A percentile compares a stretch with the other conserved stretches of the same genome.
phyloP scores from a whole-genome alignment of 2,113 vertebrate species.

The Microtus ochrogaster region DNA sequence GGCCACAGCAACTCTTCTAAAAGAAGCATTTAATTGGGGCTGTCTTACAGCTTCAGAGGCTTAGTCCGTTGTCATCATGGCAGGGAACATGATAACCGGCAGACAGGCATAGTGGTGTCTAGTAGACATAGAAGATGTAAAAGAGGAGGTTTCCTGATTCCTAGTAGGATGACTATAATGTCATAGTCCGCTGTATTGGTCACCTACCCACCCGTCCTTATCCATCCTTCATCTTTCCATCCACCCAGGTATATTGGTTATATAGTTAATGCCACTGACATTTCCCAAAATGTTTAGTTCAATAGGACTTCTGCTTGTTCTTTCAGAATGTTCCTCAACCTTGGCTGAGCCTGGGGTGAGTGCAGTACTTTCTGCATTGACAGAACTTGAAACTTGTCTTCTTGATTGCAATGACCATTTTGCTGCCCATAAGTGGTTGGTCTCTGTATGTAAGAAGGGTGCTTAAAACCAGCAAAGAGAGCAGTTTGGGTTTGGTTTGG shows the following conservation, averaged over 20 bases:
- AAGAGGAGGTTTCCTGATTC: not conserved
- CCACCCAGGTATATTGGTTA: not conserved
- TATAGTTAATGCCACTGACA: not conserved
- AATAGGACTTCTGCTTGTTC: not conserved
- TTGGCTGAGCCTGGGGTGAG: not conserved
- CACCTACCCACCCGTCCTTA: not conserved
- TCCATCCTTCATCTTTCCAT: not conserved
- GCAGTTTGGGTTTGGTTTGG: not conserved
- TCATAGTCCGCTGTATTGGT: not conserved
- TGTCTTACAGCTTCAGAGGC: not conserved
- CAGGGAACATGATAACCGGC: not conserved
- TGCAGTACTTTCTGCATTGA: not conserved
- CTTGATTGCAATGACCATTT: not conserved
- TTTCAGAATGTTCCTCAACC: not conserved
- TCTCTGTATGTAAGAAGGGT: not conserved
- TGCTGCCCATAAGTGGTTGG: not conserved
- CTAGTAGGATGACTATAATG: not conserved
- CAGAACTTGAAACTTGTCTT: not conserved
- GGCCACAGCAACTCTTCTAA: no score
- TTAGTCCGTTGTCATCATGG: not conserved
- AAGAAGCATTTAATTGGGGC: not conserved
- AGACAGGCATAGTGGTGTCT: not conserved
- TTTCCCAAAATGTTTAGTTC: conserved; percentile 1
- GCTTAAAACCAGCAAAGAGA: not conserved
- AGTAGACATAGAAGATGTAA: conserved; percentile 12